A percentile compares a stretch with the other conserved stretches of the same genome.
Evolutionary conservation across 2,113 vertebrate species (phyloP).

Genomic region (Actenoides lindsayi): DNA sequence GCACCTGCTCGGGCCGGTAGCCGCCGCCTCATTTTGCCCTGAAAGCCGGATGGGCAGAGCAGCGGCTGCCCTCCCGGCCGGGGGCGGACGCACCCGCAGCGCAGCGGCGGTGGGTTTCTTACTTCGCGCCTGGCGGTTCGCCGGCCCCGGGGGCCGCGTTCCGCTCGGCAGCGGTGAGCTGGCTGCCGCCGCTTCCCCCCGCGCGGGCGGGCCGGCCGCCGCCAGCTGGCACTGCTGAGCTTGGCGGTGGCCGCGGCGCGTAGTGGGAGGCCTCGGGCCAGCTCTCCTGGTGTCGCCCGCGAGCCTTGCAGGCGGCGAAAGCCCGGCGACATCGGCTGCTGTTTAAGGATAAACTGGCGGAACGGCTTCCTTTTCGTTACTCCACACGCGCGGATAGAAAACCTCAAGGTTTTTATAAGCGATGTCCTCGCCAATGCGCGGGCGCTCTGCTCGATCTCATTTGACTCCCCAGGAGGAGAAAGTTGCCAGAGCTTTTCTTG

Average conservation of each 20-base stretch:
- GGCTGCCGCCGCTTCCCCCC: accelerated
- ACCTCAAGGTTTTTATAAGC: accelerated
- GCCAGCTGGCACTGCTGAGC: neutral
- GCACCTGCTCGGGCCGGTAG: accelerated
- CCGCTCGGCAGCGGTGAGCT: accelerated
- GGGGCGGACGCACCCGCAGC: no score
- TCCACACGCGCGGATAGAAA: accelerated
- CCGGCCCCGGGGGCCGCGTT: accelerated
- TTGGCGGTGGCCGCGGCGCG: accelerated
- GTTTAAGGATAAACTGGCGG: neutral
- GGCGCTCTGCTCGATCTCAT: accelerated
- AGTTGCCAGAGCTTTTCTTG: neutral
- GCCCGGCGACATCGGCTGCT: accelerated
- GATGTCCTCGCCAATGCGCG: accelerated
- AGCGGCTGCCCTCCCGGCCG: neutral
- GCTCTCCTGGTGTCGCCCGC: accelerated
- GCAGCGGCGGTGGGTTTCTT: no score
- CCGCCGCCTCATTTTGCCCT: no score
- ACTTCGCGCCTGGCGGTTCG: accelerated
- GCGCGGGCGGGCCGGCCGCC: accelerated
- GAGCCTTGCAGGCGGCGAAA: accelerated
- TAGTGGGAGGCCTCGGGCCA: accelerated
- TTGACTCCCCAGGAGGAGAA: neutral
- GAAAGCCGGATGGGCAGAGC: accelerated
- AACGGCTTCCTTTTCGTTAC: accelerated